Evolutionary conservation across 2,797 vertebrate genomes (phyloP), one percentile per base, ranked within the genome.

Genomic region (Moxostoma hubbsi): DNA sequence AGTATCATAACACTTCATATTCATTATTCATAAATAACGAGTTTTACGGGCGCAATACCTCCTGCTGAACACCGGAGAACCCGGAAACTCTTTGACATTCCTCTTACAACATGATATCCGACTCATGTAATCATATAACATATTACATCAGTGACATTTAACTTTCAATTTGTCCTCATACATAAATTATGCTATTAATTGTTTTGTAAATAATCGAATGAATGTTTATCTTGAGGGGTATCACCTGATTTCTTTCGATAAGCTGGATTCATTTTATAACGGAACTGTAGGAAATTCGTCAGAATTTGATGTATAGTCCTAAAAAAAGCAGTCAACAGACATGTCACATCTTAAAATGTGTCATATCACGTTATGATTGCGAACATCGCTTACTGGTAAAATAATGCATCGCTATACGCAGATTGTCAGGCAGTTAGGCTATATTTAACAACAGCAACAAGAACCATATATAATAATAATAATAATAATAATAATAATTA

Each of bases 21-120:
- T 93, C 88, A 94, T 94, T 93, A 94, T 94, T 94, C 88, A 94
- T 94, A 92, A 90, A 92, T 92, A 91, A 92, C 84, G 70, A 79
- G 85, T 89, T 90, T 89, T 84, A 89, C 82, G 85, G 83, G 59
- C 61, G 70, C 66, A 77, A 89, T 92, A 90, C 90, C 91, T 90
- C 90, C 89, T 89, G 88, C 89, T 90, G 89, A 88, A 87, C 71
- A 13, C 49, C 36, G 72, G 61, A 59, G 24, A 73, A 47, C 49
- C 16, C 70, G 46, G 57, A 69, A 77, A 45, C 36, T 49, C 46
- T 45, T 36, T 71, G 66, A 79, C 71, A 80, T 70, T 51, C 54
- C 58, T 53, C 66, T n/a, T 8, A 18, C 1, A 73, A 4, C 46
- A 55, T 5, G 15, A 12, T 55, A 9, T 55, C 9, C 9, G 49